Percentiles rank a stretch among this genome's conserved stretches.
Conservation (phyloP, 2,888 invertebrate genomes). For the Kryphioiulus occultus region DNA sequence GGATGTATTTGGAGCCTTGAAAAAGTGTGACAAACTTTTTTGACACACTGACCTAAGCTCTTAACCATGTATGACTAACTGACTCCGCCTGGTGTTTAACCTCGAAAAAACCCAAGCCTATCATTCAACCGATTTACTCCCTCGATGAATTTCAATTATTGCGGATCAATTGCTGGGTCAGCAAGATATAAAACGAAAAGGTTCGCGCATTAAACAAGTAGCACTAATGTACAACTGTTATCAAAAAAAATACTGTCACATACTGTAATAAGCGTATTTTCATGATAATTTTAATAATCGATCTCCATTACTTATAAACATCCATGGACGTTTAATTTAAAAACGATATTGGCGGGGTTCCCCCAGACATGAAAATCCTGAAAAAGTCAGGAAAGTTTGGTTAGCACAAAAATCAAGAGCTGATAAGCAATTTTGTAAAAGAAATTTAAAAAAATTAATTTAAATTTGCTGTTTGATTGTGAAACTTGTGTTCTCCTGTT, state of each 20-base stretch:
- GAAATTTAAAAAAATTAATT: too few relatives aligned
- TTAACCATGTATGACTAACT: constrained; percentile 20
- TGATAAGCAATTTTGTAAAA: too few relatives aligned
- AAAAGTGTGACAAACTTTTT: neutral
- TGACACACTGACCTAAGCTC: constrained; percentile 4
- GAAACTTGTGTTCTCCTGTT: too few relatives aligned
- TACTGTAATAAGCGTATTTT: too few relatives aligned
- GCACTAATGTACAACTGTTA: neutral
- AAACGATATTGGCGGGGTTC: neutral
- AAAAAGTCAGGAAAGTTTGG: too few relatives aligned
- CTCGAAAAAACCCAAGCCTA: neutral
- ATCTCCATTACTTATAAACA: too few relatives aligned
- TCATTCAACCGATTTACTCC: neutral
- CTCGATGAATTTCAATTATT: neutral
- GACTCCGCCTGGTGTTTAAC: constrained; percentile 32
- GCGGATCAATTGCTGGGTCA: constrained; percentile 1
- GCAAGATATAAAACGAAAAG: neutral
- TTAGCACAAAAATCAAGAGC: too few relatives aligned
- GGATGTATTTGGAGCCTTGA: neutral
- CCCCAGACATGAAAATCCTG: too few relatives aligned
- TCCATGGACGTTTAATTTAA: neutral
- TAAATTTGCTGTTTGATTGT: too few relatives aligned
- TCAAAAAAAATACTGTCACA: too few relatives aligned
- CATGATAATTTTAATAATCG: too few relatives aligned
- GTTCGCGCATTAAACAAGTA: neutral